Evolutionary conservation across 1,140 invertebrate species (phyloP), one percentile per base, ranked within the genome.

Genomic region (Drosophila jambulina): DNA sequence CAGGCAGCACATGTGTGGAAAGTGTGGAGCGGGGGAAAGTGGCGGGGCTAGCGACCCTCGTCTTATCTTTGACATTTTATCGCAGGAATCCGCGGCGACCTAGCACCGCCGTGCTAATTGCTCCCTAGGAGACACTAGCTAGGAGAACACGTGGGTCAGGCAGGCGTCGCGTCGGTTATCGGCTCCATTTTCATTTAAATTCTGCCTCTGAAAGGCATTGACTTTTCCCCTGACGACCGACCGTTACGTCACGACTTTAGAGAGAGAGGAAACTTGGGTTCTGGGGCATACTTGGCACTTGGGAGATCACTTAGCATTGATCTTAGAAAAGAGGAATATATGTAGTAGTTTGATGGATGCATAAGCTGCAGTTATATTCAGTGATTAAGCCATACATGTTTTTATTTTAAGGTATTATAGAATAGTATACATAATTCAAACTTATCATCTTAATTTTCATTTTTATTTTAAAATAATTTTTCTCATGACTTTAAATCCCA

Each of bases 21-120:
- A 65, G 49, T 60, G 56, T 75, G 71, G 62, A 57, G 68, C 36
- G 70, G 45, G 42, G 25, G 29, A 27, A 19, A 60, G 61, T 15
- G 25, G 23, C 21, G 58, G 45, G 40, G 10, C 25, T 29, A 5
- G 13, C 51, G 40, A 61, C 48, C 56, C 70, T 85, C 65, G 75
- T 81, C 82, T 88, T 78, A 82, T 69, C 68, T 67, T 65, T 80
- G 34, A 59, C 71, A 63, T 56, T 74, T 80, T 72, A 75, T 83
- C 65, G 63, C 34, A 49, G 19, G 51, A 77, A 61, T 49, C 49
- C 63, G 60, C 51, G 53, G 54, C 65, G 75, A 85, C 74, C 82
- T 84, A 78, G 61, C 84, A 90, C 43, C 32, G 21, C 23, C 40
- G 75, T 85, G 84, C 63, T 90, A 90, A 90, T 88, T 88, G 62